Base-by-base conservation (phyloP, 2,797 vertebrate genomes). In the Nyctibius grandis region DNA sequence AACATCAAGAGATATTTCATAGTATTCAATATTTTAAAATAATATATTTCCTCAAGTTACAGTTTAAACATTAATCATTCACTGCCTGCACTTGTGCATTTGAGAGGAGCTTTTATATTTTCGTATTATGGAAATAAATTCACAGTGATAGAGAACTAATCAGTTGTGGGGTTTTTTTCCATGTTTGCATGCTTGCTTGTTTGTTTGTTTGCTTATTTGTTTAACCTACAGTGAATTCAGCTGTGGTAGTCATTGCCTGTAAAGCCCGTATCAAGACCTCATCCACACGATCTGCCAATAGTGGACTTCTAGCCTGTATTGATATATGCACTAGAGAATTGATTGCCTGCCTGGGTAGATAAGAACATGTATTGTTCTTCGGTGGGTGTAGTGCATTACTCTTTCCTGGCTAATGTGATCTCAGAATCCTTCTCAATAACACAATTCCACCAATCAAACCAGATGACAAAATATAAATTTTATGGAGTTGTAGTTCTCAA, bases 381-480 rank as follows among this genome's bases (percentile, higher is more conserved):
- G 93, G 76, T 92, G 68, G 89, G 85, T 87, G 61, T 91, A 95
- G 86, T 96, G 77, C 93, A 96, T 97, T 96, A 86, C 88, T 97
- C 97, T 97, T 76, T 97, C 90, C 80, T 93, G 79, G 88, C 70
- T 96, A 96, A 95, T 79, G 69, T 92, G 95, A 97, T 89, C 95
- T 96, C 90, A 91, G 94, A 95, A 96, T 97, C 96, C 79, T 97
- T 95, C 94, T 95, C 87, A 83, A 95, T 95, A 97, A 96, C 93
- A 96, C 93, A 90, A 96, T 97, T 97, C 91, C 81, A 92, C 96
- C 94, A 92, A 97, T 98, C 96, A 96, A 97, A 95, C 77, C 81
- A 94, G 94, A 96, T 97, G 97, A 95, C 97, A 97, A 97, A 97
- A 97, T 97, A 96, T 95, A 97, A 97, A 94, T 96, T 93, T 96